Evolutionary conservation across 2,888 invertebrate species (phyloP), one percentile per base, ranked within the genome.

Genomic region (Microctonus hyperodae): DNA sequence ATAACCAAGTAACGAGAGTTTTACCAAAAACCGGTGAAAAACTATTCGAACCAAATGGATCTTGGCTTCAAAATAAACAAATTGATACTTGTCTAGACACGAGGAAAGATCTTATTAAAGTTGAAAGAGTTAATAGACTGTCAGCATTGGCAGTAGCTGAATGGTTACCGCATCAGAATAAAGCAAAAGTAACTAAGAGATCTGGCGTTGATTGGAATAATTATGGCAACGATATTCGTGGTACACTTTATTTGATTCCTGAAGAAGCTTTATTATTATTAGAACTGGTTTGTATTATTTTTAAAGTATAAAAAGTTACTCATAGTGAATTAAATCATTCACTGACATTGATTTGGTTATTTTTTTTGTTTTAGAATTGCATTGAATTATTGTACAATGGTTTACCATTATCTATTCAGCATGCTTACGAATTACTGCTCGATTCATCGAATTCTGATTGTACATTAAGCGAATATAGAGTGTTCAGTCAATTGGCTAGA

Each of bases 241-340:
- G 84, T 31, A 80, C 79, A 61, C 76, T 88, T 4, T 88, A 85
- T 78, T 81, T 92, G 1, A 83, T 85, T 57, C 90, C 91, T 1
- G 91, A 91, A 81, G 91, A 91, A 85, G 86, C 89, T 40, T 81
- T 91, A 50, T 88, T 86, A 78, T 83, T 91, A 56, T 83, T 91
- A 77, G 91, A 91, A 87, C 86, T 87, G 77, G 91, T 91, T 85
- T 85, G 85, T 77, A 31, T 37, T 16, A 7, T 11, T 31, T 10
- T 25, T 10, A 60, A 28, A 6, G 6, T 16, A 9, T n/a, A 28
- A n/a, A n/a, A n/a, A n/a, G n/a, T 20, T 9, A 31, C n/a, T 25
- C 48, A 28, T 6, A 37, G 7, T 33, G 20, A 31, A 25, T 51
- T 58, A 37, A n/a, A n/a, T n/a, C n/a, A n/a, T n/a, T n/a, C n/a